These are phyloP conservation scores for Contarinia nasturtii DNA, from an alignment of 1,140 invertebrate species.

Conservation along the genomic window DNA sequence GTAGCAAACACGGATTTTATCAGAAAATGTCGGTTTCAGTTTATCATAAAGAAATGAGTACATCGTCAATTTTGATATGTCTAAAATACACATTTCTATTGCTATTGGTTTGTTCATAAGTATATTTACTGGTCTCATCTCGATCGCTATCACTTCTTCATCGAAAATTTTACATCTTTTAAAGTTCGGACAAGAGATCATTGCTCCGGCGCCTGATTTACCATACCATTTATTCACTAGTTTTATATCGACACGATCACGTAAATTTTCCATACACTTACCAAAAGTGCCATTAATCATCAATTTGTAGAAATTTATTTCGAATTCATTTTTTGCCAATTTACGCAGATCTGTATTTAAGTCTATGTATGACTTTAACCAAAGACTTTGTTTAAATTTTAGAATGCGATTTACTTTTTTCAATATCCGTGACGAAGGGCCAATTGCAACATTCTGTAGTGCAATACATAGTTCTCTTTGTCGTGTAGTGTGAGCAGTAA, in stretches of 20 bases:
- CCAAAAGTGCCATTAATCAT: slow-evolving; percentile 28
- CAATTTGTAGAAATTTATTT: slow-evolving; percentile 30
- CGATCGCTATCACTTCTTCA: slow-evolving; percentile 20
- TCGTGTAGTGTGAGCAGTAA: slow-evolving; percentile 18
- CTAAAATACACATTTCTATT: slow-evolving; percentile 22
- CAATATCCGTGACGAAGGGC: slow-evolving; percentile 25
- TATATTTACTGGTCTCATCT: slow-evolving; percentile 16
- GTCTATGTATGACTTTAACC: slow-evolving; percentile 27
- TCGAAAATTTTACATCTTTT: slow-evolving; percentile 16
- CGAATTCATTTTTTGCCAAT: slow-evolving; percentile 24
- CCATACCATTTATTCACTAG: slow-evolving; percentile 18
- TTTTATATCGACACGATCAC: slow-evolving; percentile 24
- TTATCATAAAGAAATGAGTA: slow-evolving; percentile 17
- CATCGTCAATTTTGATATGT: slow-evolving; percentile 20
- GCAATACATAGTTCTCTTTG: slow-evolving; percentile 27
- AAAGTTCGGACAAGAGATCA: slow-evolving; percentile 24
- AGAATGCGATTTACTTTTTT: slow-evolving; percentile 28
- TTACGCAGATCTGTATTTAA: slow-evolving; percentile 22
- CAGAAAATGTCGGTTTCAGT: slow-evolving; percentile 12
- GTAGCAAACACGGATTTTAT: slow-evolving; percentile 12
- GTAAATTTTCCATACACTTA: slow-evolving; percentile 29
- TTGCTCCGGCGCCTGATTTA: slow-evolving; percentile 12
- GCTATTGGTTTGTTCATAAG: slow-evolving; percentile 24
- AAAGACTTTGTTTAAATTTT: slow-evolving; percentile 28
- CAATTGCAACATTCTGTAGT: slow-evolving; percentile 28